Conservation (phyloP, 2,797 vertebrate genomes). For the Threskiornis aethiopicus region DNA sequence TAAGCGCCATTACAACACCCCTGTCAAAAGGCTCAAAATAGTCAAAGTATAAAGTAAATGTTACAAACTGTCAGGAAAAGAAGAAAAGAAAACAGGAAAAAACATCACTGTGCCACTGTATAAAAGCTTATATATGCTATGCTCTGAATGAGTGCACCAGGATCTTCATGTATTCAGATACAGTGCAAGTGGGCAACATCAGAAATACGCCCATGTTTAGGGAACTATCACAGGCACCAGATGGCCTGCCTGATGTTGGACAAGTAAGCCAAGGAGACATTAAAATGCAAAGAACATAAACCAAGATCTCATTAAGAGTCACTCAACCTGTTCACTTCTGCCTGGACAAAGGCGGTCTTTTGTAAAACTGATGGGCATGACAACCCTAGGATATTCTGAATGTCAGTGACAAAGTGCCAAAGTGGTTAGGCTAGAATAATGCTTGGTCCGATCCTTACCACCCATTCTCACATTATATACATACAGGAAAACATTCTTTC, state of each 20-base stretch:
- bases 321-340: background rate
- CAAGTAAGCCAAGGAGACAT: background rate
- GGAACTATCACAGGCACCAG: background rate
- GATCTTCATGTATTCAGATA: background rate
- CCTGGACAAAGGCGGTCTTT: background rate
- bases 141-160: background rate
- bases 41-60: background rate
- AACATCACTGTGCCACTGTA: no score
- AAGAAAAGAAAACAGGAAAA: background rate
- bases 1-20: background rate
- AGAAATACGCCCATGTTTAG: background rate
- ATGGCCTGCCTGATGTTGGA: background rate
- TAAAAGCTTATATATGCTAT: background rate
- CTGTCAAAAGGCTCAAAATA: background rate
- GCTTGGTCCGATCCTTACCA: background rate
- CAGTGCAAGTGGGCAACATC: background rate
- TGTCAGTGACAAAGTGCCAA: rapidly evolving
- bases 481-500: background rate
- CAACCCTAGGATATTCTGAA: background rate
- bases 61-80: background rate
- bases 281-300: background rate
- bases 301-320: background rate
- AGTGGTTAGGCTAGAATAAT: background rate
- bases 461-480: background rate
- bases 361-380: background rate